Evolutionary conservation across 1,140 invertebrate species (phyloP).

Genomic region (Ridgeia piscesae): DNA sequence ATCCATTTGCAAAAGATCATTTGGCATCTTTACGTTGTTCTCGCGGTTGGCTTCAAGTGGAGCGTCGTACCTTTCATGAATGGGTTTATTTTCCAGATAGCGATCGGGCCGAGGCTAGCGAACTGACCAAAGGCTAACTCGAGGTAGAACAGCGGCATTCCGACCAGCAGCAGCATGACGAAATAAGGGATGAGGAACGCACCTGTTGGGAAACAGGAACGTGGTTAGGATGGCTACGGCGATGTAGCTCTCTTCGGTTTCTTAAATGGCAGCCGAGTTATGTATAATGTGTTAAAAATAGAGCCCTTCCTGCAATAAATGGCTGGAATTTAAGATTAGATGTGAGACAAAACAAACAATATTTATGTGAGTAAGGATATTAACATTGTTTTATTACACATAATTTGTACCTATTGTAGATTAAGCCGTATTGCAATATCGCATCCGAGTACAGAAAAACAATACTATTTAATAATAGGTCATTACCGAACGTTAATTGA

Average conservation of each 20-base stretch:
- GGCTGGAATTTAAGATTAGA: neutral
- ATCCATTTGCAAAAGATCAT: no score
- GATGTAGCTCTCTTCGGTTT: neutral
- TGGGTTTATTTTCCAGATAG: constrained; percentile 49
- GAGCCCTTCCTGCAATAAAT: neutral
- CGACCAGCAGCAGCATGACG: constrained; percentile 40
- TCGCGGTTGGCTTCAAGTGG: neutral
- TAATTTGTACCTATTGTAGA: no score
- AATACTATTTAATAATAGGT: no score
- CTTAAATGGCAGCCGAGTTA: neutral
- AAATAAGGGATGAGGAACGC: constrained; percentile 47
- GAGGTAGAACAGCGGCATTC: constrained; percentile 46
- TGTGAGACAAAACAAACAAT: neutral
- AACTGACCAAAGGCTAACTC: constrained; percentile 46
- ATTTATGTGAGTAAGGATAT: no score
- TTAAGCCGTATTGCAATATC: no score
- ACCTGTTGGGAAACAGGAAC: constrained; percentile 30
- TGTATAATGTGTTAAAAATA: neutral
- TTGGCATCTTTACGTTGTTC: neutral
- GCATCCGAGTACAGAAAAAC: no score
- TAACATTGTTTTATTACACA: no score
- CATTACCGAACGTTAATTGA: no score
- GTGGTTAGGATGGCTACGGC: neutral
- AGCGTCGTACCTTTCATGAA: constrained; percentile 57
- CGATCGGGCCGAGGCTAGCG: constrained; percentile 43